phyloP scores from a whole-genome alignment of 2,888 invertebrate species.

The Phortica okadai region DNA sequence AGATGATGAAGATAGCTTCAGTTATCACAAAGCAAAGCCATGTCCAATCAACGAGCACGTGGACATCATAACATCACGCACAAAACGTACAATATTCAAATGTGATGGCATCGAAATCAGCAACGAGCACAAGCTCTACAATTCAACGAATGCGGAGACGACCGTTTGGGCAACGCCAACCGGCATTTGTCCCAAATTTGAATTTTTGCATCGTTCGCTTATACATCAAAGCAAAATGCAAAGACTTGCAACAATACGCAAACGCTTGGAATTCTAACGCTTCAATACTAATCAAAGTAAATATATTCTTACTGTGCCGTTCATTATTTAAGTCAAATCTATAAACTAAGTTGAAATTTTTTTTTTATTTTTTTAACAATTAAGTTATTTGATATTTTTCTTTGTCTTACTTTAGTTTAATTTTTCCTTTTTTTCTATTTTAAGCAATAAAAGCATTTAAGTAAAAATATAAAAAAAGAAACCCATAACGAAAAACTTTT shows the following conservation, averaged over 20 bases:
- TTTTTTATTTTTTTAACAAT: no score
- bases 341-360: background rate
- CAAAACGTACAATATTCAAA: background rate
- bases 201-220: constrained; percentile 13
- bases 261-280: constrained; percentile 18
- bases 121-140: constrained; percentile 1
- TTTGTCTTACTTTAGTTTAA: no score
- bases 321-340: background rate
- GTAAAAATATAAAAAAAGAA: no score
- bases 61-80: constrained; percentile 11
- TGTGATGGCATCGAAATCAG: constrained; percentile 21
- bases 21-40: no score
- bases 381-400: no score
- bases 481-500: no score
- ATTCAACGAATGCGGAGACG: constrained; percentile 15
- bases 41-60: background rate
- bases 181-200: constrained; percentile 2
- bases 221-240: constrained; percentile 20
- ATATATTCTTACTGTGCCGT: background rate
- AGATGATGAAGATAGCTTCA: background rate
- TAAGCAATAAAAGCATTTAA: no score
- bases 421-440: no score
- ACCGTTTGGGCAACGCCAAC: constrained; percentile 36
- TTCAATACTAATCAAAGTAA: background rate
- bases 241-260: constrained; percentile 21